phyloP scores from a whole-genome alignment of 2,113 vertebrate genomes.

The human region GRCh38 chr13:85254501-85255000 shows the following conservation, averaged over 20 bases:
- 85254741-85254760: background rate
- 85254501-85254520: background rate
- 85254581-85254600: background rate
- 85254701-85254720: background rate
- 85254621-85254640: background rate
- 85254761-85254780: background rate
- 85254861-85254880: background rate
- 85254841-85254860: background rate
- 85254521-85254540: background rate
- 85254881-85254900: background rate
- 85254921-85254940: background rate
- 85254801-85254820: background rate
- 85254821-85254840: background rate
- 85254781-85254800: background rate
- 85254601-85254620: background rate
- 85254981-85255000: background rate
- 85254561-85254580: background rate
- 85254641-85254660: background rate
- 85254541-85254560: background rate
- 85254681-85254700: background rate
- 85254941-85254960: background rate
- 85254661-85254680: background rate
- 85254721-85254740: background rate
- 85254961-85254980: background rate
- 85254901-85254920: background rate